These are phyloP conservation scores for Dinocampus coccinellae DNA, from an alignment of 2,888 invertebrate genomes.

Conservation along the genomic window DNA sequence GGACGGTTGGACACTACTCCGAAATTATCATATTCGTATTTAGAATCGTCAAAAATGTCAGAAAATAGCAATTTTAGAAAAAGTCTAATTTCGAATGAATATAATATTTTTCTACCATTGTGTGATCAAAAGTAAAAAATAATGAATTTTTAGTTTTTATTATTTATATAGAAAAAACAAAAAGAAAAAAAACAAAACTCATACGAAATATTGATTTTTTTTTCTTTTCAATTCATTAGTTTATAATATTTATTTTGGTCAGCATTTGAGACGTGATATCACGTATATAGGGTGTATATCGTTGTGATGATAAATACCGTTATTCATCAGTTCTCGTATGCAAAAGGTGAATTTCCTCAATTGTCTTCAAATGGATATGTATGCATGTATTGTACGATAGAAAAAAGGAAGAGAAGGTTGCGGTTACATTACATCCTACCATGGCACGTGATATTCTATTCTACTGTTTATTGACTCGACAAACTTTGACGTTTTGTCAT, in stretches of 20 bases:
- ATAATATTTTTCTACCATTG: too few species aligned
- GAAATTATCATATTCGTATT: too few species aligned
- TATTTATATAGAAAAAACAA: too few species aligned
- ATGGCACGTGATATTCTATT: background rate
- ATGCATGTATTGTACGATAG: background rate
- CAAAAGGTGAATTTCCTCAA: background rate
- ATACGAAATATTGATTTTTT: background rate
- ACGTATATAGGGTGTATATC: background rate
- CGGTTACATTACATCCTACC: background rate
- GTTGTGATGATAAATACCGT: background rate
- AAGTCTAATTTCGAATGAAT: too few species aligned
- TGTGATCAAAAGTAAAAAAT: too few species aligned
- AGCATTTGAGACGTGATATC: background rate
- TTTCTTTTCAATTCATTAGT: background rate
- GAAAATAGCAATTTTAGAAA: too few species aligned
- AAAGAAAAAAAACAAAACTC: too few species aligned
- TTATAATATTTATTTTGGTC: background rate
- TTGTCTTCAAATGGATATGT: conserved; percentile 1
- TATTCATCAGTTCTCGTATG: background rate
- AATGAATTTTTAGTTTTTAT: too few species aligned
- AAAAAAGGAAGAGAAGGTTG: background rate
- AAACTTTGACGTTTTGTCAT: background rate
- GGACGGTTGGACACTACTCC: too few species aligned
- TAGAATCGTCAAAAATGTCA: too few species aligned
- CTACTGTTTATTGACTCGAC: background rate